Base-by-base conservation (phyloP, 2,797 vertebrate species). In the Oreonectes daqikongensis region DNA sequence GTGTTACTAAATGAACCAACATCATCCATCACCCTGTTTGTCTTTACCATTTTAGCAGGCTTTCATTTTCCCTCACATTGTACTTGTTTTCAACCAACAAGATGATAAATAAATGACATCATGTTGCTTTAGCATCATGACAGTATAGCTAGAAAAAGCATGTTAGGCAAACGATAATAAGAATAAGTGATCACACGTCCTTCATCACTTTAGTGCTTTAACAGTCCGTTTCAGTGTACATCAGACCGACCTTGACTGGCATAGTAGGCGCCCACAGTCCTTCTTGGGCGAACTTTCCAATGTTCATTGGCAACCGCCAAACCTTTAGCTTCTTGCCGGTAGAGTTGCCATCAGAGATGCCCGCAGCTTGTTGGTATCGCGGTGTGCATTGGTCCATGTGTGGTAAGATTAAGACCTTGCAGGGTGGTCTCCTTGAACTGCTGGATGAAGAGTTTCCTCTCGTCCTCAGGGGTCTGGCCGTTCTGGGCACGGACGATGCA, bases 401-500 rank as follows among this genome's bases (percentile, higher is more conserved):
- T 60, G 79, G 77, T 77, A 68, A 90, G 77, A 85, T 55, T 85
- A 89, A 94, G 93, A 80, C 94, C 93, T 79, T 97, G 94, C 22
- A 98, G 81, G 18, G 93, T 90, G 89, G 94, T 95, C 86, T 98
- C 96, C 87, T 95, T 95, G 89, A 98, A 94, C 89, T 97, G 96
- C 85, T 98, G 96, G 86, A 97, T 93, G 91, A 99, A 98, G 82
- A 99, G 96, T 81, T 96, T 96, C 80, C 95, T 89, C 89, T 99
- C 97, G 1, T 99, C 97, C 82, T 99, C 97, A 0, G 97, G 97
- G n/a, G 97, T 98, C 81, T 94, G 92, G 61, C 97, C 97, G 0
- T 96, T 95, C 85, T 97, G 95, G 15, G 97, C 96, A 0, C 96
- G 94, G 73, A 99, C 97, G 79, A 99, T 99, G 86, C 97, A 99